A percentile compares a stretch with the other conserved stretches of the same genome.
Conservation (phyloP, 2,113 vertebrate species). For the Percina caprodes region DNA sequence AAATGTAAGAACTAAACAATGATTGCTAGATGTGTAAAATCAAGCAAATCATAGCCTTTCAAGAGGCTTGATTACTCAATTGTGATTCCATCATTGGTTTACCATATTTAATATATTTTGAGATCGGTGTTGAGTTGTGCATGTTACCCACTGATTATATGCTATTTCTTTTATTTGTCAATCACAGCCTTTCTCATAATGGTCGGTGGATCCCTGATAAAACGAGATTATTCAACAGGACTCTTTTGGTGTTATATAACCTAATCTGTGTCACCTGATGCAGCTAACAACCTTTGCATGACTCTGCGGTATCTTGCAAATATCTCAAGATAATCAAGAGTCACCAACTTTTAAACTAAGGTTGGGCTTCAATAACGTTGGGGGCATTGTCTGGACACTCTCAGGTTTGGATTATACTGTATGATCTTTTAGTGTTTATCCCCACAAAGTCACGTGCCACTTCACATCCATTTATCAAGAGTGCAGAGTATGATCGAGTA, state of each 20-base stretch:
- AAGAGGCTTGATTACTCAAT: conserved; percentile 57
- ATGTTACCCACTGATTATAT: conserved; percentile 53
- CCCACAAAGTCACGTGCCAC: conserved; percentile 7
- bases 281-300: background rate
- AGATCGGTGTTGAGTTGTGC: conserved; percentile 49
- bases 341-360: too few species aligned
- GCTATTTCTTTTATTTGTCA: conserved; percentile 49
- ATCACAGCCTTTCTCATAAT: conserved; percentile 57
- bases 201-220: conserved; percentile 24
- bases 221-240: background rate
- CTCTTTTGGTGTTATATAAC: background rate
- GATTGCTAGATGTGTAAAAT: conserved; percentile 65
- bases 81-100: conserved; percentile 47
- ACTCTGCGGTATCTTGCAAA: background rate
- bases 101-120: conserved; percentile 51
- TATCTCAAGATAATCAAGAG: background rate
- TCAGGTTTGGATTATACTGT: conserved; percentile 19
- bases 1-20: conserved; percentile 28
- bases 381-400: background rate
- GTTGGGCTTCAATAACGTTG: too few species aligned
- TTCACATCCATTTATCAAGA: conserved; percentile 50
- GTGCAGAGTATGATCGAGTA: conserved; percentile 52
- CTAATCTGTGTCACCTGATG: background rate
- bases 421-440: conserved; percentile 32
- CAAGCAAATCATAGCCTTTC: conserved; percentile 66